Conservation (phyloP, 2,888 invertebrate genomes). For the Hartigia nigra region DNA sequence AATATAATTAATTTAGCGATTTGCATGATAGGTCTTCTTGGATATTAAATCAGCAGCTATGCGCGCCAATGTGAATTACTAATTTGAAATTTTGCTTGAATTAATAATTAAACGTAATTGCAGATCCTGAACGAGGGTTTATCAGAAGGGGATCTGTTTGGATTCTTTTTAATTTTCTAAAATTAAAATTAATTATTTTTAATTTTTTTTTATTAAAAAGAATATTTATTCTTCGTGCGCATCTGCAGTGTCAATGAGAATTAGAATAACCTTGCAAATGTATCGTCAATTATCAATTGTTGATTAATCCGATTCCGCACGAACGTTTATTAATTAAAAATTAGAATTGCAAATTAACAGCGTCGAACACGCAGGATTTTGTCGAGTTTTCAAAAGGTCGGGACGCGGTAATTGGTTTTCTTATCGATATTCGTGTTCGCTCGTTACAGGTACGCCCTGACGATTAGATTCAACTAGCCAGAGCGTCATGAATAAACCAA, state of each 20-base stretch:
- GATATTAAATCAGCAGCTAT: neutral
- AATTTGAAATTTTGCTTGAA: neutral
- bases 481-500: conserved; percentile 8
- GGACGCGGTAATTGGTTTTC: neutral
- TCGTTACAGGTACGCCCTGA: neutral
- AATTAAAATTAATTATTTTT: too few species aligned
- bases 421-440: neutral
- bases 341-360: neutral
- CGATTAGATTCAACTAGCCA: neutral
- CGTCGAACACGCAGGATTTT: neutral
- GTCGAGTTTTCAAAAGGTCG: neutral
- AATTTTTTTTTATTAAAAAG: neutral
- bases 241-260: neutral
- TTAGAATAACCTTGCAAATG: neutral
- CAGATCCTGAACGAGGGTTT: neutral
- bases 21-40: neutral
- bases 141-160: too few species aligned
- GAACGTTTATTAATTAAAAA: neutral
- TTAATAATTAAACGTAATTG: neutral
- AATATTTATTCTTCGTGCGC: neutral
- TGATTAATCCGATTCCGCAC: neutral
- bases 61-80: too few species aligned
- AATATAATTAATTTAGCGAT: too few species aligned
- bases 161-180: too few species aligned
- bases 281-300: neutral